Conservation (phyloP, 2,113 vertebrate species). For the Rhabdomys dilectus region DNA sequence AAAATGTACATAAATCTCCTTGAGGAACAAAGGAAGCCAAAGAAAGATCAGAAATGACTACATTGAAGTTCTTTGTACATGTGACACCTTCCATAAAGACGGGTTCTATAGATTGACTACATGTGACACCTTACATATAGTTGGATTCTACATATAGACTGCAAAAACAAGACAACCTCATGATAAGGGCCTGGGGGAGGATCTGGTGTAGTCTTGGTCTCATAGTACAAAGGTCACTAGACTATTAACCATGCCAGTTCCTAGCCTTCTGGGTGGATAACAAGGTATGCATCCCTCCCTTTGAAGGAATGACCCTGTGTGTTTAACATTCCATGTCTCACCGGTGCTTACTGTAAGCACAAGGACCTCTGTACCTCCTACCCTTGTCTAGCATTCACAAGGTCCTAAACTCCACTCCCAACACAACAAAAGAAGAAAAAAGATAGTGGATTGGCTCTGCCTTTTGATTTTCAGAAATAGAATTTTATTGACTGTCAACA, state of each 20-base stretch:
- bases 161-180: not conserved
- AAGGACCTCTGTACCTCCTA: not conserved
- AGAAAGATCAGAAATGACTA: not conserved
- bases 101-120: not conserved
- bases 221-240: not conserved
- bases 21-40: not conserved
- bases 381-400: not conserved
- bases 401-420: not conserved
- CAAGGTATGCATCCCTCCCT: not conserved
- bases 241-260: not conserved
- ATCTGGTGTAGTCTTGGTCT: not conserved
- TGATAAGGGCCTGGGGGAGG: not conserved
- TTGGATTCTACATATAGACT: not conserved
- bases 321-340: not conserved
- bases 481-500: conserved; percentile 45
- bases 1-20: not conserved
- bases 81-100: not conserved
- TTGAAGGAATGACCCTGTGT: not conserved
- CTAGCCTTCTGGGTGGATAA: not conserved
- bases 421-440: not conserved
- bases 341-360: not conserved
- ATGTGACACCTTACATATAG: not conserved
- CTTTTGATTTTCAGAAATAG: conserved; percentile 50
- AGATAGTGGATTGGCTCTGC: not conserved
- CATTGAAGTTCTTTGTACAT: not conserved